Evolutionary conservation across 2,888 invertebrate genomes (phyloP).

Genomic region (Petrophora chlorosata): DNA sequence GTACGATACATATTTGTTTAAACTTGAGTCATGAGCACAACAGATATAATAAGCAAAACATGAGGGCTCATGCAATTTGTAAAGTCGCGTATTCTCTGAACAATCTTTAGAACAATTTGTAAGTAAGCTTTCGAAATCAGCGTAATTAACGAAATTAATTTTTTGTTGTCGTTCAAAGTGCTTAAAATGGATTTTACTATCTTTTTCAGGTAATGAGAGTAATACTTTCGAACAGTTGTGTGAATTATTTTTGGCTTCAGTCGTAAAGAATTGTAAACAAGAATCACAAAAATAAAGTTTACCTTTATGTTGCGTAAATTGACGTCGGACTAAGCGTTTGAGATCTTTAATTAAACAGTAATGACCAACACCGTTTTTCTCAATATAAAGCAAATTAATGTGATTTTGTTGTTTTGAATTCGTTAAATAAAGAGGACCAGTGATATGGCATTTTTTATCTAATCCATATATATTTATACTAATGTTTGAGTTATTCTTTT

Average conservation of each 20-base stretch:
- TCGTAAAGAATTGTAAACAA: conserved; percentile 28
- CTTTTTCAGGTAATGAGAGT: conserved; percentile 16
- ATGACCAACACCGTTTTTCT: conserved; percentile 19
- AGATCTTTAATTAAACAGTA: conserved; percentile 35
- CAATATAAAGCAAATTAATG: conserved; percentile 31
- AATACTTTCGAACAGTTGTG: neutral
- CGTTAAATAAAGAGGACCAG: conserved; percentile 28
- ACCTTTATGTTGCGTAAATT: conserved; percentile 25
- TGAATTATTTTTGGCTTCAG: conserved; percentile 5
- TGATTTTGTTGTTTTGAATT: conserved; percentile 20
- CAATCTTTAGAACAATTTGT: neutral
- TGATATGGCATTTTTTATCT: conserved; percentile 17
- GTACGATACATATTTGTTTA: conserved; percentile 30
- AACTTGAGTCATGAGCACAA: conserved; percentile 23
- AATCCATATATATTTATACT: conserved; percentile 20
- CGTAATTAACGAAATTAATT: conserved; percentile 30
- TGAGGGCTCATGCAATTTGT: conserved; percentile 22
- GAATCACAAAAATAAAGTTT: conserved; percentile 28
- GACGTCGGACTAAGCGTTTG: conserved; percentile 22
- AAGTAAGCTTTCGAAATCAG: conserved; percentile 28
- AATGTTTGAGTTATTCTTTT: conserved; percentile 21
- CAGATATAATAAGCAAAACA: conserved; percentile 33
- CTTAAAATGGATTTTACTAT: conserved; percentile 20
- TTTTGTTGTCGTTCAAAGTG: conserved; percentile 30
- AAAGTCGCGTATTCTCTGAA: neutral